Base-by-base conservation (phyloP, 2,797 vertebrate species). In the Leptoclinus maculatus region DNA sequence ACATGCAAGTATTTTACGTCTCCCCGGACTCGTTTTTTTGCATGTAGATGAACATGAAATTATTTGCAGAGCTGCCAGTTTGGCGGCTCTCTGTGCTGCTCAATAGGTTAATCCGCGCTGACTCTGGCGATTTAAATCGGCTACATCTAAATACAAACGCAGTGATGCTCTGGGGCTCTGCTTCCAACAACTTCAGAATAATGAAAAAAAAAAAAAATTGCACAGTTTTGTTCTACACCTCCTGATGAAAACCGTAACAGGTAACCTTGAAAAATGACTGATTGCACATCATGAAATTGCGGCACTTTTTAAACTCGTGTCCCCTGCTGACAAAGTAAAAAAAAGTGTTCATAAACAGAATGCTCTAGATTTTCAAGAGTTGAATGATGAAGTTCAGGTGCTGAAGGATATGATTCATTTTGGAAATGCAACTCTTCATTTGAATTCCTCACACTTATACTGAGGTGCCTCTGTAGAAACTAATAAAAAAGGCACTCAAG, bases 111-210 rank as follows among this genome's bases (percentile, higher is more conserved):
- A 89, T 72, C 71, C 14, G 3, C 2, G 1, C 67, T 2, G 57
- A 71, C 66, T 53, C 66, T 80, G 57, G 32, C 27, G 72, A 81
- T 41, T 88, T 81, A 74, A 74, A 87, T 88, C 59, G 65, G 56
- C 74, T 43, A 19, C 62, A 54, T 85, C 76, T 72, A 69, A 80
- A 87, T 66, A 41, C 54, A 54, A 47, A 19, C 1, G 2, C 58
- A 47, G 27, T 19, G 34, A 14, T 70, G 43, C 77, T 66, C 36
- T 21, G 1, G 32, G 43, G 56, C 32, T 25, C 62, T 41, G 58
- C 56, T 34, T 73, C 51, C n/a, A 23, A 58, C 11, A 72, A 70
- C 19, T 76, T 67, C 32, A 70, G 43, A 56, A 51, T 53, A 27
- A 73, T 27, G 53, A 7, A 29, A 23, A 41, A 43, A 8, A 2